phyloP scores from a whole-genome alignment of 2,797 vertebrate species.

The Macrochelys suwanniensis region DNA sequence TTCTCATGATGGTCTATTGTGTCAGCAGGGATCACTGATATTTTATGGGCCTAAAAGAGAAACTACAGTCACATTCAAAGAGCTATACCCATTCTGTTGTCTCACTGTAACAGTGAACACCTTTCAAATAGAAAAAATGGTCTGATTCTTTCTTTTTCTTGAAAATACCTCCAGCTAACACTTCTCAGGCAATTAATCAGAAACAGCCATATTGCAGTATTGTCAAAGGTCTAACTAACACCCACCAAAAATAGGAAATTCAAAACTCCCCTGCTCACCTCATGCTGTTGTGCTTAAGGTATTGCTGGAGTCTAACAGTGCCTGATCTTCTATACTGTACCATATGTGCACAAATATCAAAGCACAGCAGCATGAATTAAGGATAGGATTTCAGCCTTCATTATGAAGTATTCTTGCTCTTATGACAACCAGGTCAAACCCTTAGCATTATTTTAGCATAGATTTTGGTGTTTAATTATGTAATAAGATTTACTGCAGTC shows the following conservation, averaged over 20 bases:
- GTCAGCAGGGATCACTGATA: not conserved
- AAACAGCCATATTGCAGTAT: constrained; percentile 38
- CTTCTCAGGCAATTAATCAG: constrained; percentile 66
- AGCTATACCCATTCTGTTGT: not conserved
- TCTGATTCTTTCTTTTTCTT: not conserved
- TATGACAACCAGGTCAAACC: constrained; percentile 56
- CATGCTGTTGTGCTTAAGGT: constrained; percentile 37
- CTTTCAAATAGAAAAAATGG: constrained; percentile 1
- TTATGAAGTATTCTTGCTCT: constrained; percentile 69
- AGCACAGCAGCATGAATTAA: constrained; percentile 18
- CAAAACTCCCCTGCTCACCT: constrained; percentile 40
- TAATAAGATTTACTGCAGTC: constrained; percentile 78
- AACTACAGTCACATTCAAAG: not conserved
- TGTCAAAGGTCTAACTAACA: constrained; percentile 62
- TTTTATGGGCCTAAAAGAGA: not conserved
- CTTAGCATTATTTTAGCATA: constrained; percentile 68
- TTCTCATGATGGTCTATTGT: not conserved
- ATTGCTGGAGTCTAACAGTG: constrained; percentile 40
- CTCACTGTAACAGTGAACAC: not conserved
- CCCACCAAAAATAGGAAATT: constrained; percentile 63
- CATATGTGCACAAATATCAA: constrained; percentile 55
- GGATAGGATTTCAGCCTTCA: constrained; percentile 59
- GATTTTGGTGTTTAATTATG: constrained; percentile 79
- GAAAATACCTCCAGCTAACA: not conserved
- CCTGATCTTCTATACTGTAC: constrained; percentile 27